These are phyloP conservation scores for Euura saliciscinereae DNA, from an alignment of 1,140 invertebrate genomes.

Conservation along the genomic window DNA sequence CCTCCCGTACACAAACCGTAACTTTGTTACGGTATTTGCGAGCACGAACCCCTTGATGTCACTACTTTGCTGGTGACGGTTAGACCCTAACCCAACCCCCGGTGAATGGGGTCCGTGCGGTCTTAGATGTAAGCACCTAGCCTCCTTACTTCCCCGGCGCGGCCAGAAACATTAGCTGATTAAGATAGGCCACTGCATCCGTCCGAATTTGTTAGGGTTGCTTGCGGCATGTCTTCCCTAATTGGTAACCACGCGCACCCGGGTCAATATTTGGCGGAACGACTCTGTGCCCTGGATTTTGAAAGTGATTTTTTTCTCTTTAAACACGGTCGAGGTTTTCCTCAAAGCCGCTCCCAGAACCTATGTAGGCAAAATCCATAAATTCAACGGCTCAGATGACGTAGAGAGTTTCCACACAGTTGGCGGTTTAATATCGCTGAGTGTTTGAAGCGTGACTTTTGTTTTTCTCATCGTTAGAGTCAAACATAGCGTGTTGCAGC, in stretches of 20 bases:
- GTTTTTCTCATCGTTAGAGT: not conserved
- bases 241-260: not conserved
- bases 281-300: no score
- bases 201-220: not conserved
- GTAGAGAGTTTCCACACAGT: slow-evolving; percentile 4
- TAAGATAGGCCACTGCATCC: slow-evolving; percentile 20
- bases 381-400: slow-evolving; percentile 6
- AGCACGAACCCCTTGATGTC: slow-evolving; percentile 36
- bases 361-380: not conserved
- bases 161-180: slow-evolving; percentile 33
- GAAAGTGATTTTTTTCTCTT: no score
- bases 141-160: not conserved
- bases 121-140: slow-evolving; percentile 26
- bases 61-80: slow-evolving; percentile 25
- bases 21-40: slow-evolving; percentile 39
- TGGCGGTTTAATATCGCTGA: slow-evolving; percentile 13
- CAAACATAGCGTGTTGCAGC: no score
- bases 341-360: not conserved
- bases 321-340: no score
- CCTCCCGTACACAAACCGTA: slow-evolving; percentile 31
- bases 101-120: slow-evolving; percentile 9
- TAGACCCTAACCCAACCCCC: slow-evolving; percentile 9
- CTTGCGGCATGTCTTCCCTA: not conserved
- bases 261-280: not conserved
- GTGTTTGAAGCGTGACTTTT: slow-evolving; percentile 10